A percentile compares a stretch with the other conserved stretches of the same genome.
phyloP scores from a whole-genome alignment of 92 coral and sea anemone genomes.

The Zoanthus solanderi region DNA sequence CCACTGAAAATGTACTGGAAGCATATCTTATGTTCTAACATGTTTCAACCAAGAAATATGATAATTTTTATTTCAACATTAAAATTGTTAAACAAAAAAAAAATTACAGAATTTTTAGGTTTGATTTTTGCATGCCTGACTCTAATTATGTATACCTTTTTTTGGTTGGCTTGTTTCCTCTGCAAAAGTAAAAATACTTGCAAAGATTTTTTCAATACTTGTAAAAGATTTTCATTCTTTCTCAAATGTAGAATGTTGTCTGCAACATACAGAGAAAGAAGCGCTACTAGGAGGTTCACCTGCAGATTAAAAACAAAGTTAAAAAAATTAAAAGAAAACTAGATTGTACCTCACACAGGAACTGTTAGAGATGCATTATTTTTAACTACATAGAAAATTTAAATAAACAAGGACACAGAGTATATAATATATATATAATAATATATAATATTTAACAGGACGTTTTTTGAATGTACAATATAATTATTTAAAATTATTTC shows the following conservation, averaged over 20 bases:
- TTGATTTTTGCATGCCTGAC: too few species aligned
- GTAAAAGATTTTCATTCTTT: slow-evolving; percentile 35
- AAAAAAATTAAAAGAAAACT: background rate
- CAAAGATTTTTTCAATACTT: slow-evolving; percentile 59
- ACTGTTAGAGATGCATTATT: background rate
- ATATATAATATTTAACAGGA: too few species aligned
- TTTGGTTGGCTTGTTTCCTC: slow-evolving; percentile 79
- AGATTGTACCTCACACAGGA: background rate
- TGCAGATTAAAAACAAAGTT: slow-evolving; percentile 5
- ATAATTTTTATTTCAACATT: too few species aligned
- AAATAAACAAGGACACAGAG: too few species aligned
- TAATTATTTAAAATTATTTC: too few species aligned
- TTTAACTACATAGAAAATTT: too few species aligned
- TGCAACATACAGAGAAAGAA: slow-evolving; percentile 54
- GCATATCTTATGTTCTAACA: too few species aligned
- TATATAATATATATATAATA: too few species aligned
- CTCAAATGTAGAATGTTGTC: slow-evolving; percentile 8
- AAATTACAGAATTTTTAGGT: background rate
- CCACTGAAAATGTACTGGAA: too few species aligned
- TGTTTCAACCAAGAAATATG: too few species aligned
- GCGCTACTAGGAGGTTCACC: slow-evolving; percentile 68
- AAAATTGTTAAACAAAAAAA: too few species aligned
- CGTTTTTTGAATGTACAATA: too few species aligned
- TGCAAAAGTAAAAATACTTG: slow-evolving; percentile 58
- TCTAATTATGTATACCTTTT: slow-evolving; percentile 57